Evolutionary conservation across 1,140 invertebrate genomes (phyloP).

Genomic region (Coelopa frigida): DNA sequence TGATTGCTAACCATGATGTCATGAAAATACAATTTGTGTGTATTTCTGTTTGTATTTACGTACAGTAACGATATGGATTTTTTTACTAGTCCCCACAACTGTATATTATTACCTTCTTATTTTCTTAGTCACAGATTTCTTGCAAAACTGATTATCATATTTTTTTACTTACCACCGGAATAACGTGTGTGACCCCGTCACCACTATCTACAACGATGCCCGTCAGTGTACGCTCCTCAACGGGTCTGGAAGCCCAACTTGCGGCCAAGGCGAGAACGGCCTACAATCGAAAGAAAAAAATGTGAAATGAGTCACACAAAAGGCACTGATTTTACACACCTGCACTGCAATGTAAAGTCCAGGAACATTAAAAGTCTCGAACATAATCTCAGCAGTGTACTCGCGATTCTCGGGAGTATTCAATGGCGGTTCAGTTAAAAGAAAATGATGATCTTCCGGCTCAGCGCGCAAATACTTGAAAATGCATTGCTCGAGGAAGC

Average conservation of each 20-base stretch:
- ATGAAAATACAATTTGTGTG: too few species aligned
- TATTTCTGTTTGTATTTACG: too few species aligned
- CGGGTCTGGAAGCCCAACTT: conserved; percentile 87
- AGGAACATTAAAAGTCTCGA: conserved; percentile 99
- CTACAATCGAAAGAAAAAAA: conserved; percentile 65
- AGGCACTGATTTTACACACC: conserved; percentile 5
- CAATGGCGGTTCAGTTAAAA: conserved; percentile 97
- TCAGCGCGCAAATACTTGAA: conserved; percentile 98
- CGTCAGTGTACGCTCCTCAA: conserved; percentile 87
- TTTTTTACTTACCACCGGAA: conserved; percentile 80
- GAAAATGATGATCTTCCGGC: conserved; percentile 98
- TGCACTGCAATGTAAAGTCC: conserved; percentile 94
- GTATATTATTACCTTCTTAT: too few species aligned
- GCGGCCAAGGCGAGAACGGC: conserved; percentile 96
- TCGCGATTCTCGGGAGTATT: conserved; percentile 99
- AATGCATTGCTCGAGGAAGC: conserved; percentile 97
- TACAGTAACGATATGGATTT: too few species aligned
- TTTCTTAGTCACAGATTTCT: too few species aligned
- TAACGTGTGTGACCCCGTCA: conserved; percentile 99
- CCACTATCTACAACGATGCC: conserved; percentile 98
- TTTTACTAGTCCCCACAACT: too few species aligned
- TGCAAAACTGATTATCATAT: too few species aligned
- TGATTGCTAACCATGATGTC: too few species aligned
- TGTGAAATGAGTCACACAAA: neutral
- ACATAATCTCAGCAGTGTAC: conserved; percentile 99